Evolutionary conservation across 2,888 invertebrate genomes (phyloP).

Genomic region (Chaetogeoica ovagalla): DNA sequence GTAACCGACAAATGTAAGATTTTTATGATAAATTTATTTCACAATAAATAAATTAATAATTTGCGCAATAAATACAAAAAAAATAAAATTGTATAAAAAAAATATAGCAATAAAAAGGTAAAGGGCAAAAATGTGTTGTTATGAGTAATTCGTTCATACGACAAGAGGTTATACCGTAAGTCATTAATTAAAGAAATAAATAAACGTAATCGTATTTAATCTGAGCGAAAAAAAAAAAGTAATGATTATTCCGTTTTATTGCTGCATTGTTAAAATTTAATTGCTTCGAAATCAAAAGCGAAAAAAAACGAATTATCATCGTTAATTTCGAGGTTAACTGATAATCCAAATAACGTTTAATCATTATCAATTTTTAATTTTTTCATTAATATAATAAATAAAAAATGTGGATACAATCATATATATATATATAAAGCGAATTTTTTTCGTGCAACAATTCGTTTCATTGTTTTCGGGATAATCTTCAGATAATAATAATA

Average conservation of each 20-base stretch:
- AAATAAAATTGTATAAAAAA: too few relatives aligned
- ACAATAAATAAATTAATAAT: too few relatives aligned
- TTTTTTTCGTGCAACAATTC: too few relatives aligned
- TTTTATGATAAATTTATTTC: too few relatives aligned
- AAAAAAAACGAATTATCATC: slow-evolving; percentile 12
- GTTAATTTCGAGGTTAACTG: slow-evolving; percentile 17
- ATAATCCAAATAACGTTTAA: slow-evolving; percentile 1
- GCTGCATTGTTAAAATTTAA: slow-evolving; percentile 6
- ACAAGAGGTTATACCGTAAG: not conserved
- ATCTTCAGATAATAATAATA: too few relatives aligned
- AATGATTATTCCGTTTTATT: slow-evolving; percentile 12
- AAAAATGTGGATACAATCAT: too few relatives aligned
- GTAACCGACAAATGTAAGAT: too few relatives aligned
- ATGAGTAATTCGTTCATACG: not conserved
- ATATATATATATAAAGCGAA: too few relatives aligned
- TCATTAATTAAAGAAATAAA: not conserved
- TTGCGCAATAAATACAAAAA: too few relatives aligned
- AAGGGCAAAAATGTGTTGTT: too few relatives aligned
- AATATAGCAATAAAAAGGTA: too few relatives aligned
- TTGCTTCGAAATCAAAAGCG: not conserved
- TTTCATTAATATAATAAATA: not conserved
- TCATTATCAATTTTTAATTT: not conserved
- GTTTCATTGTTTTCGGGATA: too few relatives aligned
- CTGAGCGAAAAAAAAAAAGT: slow-evolving; percentile 19
- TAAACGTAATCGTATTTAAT: slow-evolving; percentile 1